Evolutionary conservation across 2,888 invertebrate genomes (phyloP), one percentile per base, ranked within the genome.

Genomic region (Cylindroiulus punctatus): DNA sequence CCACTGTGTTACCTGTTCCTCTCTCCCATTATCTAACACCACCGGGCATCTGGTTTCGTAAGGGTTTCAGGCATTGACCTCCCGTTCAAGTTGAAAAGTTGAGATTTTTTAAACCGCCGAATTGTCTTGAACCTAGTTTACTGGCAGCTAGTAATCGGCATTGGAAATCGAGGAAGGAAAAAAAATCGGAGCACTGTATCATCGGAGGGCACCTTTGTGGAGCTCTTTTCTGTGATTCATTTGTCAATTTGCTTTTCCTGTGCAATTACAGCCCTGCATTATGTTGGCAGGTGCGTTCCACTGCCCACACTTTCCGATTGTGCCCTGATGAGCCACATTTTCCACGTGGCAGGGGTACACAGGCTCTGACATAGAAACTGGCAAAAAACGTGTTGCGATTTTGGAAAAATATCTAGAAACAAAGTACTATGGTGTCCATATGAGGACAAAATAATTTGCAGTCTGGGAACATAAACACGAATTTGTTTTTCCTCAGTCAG

Each of bases 1-100:
- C 57, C 57, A 57, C 57, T 57, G 57, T 57, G 57, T 57, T 57
- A 57, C 57, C 57, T 57, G 57, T 57, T 57, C 57, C 57, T 57
- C 57, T 57, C 57, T 22, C 57, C 57, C 57, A 57, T 57, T 57
- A 57, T 57, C 57, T 22, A 22, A 57, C 57, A 10, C 57, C 22
- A 57, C 52, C 2, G n/a, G 22, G 57, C 57, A 57, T 22, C 57
- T 57, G 57, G 57, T 57, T 57, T 36, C 22, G 57, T 22, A 22
- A 22, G 57, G 57, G 17, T 7, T 57, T 57, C 57, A 57, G 22
- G 57, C 57, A 57, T 57, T 57, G 57, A 57, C 57, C 57, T 57
- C 57, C 0, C 57, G 57, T 57, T 57, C 57, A 57, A 57, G 57
- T 57, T 57, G 57, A 57, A 57, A 57, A 57, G 57, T 57, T 57